A percentile compares a stretch with the other conserved stretches of the same genome.
Evolutionary conservation across 2,113 vertebrate species (phyloP).

Genomic region (Stegastes partitus): DNA sequence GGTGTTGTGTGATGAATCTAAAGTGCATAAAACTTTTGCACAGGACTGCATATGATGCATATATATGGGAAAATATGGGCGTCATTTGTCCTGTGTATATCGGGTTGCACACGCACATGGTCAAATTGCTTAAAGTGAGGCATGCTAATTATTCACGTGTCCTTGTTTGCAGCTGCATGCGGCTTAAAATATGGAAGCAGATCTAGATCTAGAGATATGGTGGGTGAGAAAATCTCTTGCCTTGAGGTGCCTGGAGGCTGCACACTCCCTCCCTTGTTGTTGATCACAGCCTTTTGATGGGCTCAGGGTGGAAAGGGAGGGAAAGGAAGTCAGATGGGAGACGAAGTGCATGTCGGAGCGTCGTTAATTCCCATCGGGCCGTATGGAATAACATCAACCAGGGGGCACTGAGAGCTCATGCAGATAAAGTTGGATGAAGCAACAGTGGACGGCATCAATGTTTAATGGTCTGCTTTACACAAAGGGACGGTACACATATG

Average conservation of each 20-base stretch:
- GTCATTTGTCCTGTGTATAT: constrained; percentile 1
- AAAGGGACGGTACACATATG: constrained; percentile 23
- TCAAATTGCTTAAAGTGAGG: not conserved
- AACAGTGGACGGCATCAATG: constrained; percentile 52
- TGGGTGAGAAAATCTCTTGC: constrained; percentile 6
- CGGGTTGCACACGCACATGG: constrained; percentile 14
- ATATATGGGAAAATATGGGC: not conserved
- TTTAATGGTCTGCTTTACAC: constrained; percentile 54
- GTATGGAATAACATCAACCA: constrained; percentile 47
- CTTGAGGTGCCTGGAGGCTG: constrained; percentile 36
- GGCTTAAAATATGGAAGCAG: constrained; percentile 30
- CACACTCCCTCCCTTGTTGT: constrained; percentile 25
- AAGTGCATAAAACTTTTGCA: not conserved
- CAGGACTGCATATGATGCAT: not conserved
- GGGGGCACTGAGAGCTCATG: constrained; percentile 32
- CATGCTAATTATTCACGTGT: constrained; percentile 6
- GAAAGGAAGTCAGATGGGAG: constrained; percentile 10
- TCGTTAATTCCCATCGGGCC: constrained; percentile 32
- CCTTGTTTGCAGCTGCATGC: constrained; percentile 9
- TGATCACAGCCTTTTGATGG: constrained; percentile 42
- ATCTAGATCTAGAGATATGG: constrained; percentile 26
- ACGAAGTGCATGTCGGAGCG: constrained; percentile 34
- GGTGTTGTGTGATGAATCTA: too few relatives aligned
- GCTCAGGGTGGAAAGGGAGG: not conserved
- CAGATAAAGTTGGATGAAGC: constrained; percentile 29